Evolutionary conservation across 2,888 invertebrate genomes (phyloP).

Genomic region (Ariolimax columbianus): DNA sequence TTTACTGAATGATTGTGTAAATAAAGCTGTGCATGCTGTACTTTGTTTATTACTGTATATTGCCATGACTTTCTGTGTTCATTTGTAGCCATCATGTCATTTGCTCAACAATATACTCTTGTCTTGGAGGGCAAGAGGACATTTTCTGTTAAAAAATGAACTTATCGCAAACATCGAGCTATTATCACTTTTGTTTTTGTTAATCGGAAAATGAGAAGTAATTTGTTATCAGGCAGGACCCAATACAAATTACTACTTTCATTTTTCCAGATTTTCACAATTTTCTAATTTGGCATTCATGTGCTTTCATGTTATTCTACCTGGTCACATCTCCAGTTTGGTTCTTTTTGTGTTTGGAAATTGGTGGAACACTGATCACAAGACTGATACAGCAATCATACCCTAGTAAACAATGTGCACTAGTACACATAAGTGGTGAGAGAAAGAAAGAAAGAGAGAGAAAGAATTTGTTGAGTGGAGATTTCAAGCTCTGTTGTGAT

Average conservation of each 20-base stretch:
- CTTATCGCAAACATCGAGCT: not conserved
- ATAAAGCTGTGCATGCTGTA: not conserved
- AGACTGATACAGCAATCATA: not conserved
- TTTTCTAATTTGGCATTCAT: not conserved
- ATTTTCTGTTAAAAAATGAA: not conserved
- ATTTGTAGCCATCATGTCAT: not conserved
- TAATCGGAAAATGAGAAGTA: not conserved
- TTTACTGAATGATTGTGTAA: not conserved
- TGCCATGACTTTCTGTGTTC: not conserved
- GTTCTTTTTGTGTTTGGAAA: not conserved
- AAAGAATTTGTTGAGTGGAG: not conserved
- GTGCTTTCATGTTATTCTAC: not conserved
- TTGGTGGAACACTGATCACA: constrained; percentile 12
- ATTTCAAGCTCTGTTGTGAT: constrained; percentile 44
- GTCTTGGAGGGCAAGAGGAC: not conserved
- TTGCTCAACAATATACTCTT: not conserved
- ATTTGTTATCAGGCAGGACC: constrained; percentile 28
- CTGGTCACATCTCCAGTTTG: not conserved
- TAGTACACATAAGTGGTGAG: not conserved
- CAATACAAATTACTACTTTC: constrained; percentile 9
- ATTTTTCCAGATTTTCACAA: not conserved
- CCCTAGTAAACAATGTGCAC: constrained; percentile 3
- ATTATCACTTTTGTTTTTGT: not conserved
- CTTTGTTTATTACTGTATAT: constrained; percentile 13
- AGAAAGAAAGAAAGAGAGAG: constrained; percentile 6